Conservation (phyloP, 1,140 invertebrate genomes). For the Tribolium madens region DNA sequence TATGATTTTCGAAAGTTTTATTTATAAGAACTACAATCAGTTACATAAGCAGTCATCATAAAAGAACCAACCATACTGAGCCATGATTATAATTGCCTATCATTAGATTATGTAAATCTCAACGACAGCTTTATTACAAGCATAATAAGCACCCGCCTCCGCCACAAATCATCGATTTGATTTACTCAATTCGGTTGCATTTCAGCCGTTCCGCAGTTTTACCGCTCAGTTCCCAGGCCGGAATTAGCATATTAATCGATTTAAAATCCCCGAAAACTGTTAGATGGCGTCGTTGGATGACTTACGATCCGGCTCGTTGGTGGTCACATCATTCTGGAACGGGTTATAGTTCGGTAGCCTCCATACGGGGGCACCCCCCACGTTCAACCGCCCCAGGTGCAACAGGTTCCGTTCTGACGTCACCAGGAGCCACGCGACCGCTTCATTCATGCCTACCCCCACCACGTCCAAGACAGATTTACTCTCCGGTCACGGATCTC, state of each 20-base stretch:
- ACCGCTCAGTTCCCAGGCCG: neutral
- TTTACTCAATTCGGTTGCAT: slow-evolving; percentile 23
- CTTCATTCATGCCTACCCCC: slow-evolving; percentile 40
- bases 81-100: slow-evolving; percentile 17
- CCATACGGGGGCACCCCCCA: slow-evolving; percentile 24
- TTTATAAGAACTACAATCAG: slow-evolving; percentile 26
- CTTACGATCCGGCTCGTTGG: slow-evolving; percentile 12
- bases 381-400: slow-evolving; percentile 40
- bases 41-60: slow-evolving; percentile 15
- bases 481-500: slow-evolving; percentile 30
- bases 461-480: slow-evolving; percentile 21
- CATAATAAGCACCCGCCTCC: slow-evolving; percentile 10
- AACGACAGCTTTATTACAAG: slow-evolving; percentile 9
- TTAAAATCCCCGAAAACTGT: slow-evolving; percentile 13
- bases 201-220: neutral
- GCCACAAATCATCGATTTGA: slow-evolving; percentile 22
- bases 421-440: slow-evolving; percentile 42
- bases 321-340: slow-evolving; percentile 4
- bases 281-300: neutral
- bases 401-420: slow-evolving; percentile 45
- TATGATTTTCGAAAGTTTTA: slow-evolving; percentile 31
- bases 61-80: slow-evolving; percentile 4
- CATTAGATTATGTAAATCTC: slow-evolving; percentile 34
- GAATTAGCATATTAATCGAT: slow-evolving; percentile 22
- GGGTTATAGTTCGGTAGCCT: slow-evolving; percentile 31